Percentiles rank a stretch among this genome's conserved stretches.
Evolutionary conservation across 2,888 invertebrate genomes (phyloP).

Genomic region (Acholoe squamosa): DNA sequence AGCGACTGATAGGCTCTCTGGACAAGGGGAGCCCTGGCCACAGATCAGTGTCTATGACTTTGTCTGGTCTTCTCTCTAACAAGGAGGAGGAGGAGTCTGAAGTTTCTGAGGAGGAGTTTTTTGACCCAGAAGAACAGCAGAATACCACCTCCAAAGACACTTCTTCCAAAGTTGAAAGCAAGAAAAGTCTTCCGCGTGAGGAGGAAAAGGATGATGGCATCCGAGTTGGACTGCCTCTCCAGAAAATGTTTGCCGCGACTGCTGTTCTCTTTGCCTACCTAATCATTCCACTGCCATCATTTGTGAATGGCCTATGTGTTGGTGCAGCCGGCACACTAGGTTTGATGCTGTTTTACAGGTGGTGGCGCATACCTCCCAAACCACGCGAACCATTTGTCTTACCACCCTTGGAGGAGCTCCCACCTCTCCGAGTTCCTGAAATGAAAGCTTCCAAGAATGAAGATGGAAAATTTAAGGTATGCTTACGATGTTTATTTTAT

Average conservation of each 20-base stretch:
- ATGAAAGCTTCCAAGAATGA: conserved; percentile 74
- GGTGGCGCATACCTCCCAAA: conserved; percentile 73
- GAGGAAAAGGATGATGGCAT: not conserved
- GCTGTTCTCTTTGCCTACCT: conserved; percentile 74
- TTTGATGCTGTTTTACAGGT: conserved; percentile 73
- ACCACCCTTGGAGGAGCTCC: conserved; percentile 74
- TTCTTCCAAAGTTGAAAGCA: not conserved
- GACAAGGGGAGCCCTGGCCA: conserved; percentile 55
- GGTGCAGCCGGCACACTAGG: conserved; percentile 74
- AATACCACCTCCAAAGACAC: not conserved
- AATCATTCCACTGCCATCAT: conserved; percentile 79
- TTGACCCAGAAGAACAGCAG: conserved; percentile 60
- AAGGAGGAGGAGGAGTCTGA: conserved; percentile 44
- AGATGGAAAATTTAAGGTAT: conserved; percentile 79
- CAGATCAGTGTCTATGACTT: conserved; percentile 58
- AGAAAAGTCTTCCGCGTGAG: conserved; percentile 12
- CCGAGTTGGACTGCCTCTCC: not conserved
- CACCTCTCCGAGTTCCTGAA: conserved; percentile 77
- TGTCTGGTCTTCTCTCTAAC: conserved; percentile 60
- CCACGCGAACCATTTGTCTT: conserved; percentile 71
- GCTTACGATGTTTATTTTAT: conserved; percentile 22
- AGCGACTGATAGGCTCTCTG: conserved; percentile 48
- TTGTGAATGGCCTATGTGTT: conserved; percentile 76
- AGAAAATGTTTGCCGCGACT: conserved; percentile 60
- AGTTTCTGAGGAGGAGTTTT: conserved; percentile 46